Base-by-base conservation (phyloP, 2,888 invertebrate genomes). In the Notocelia uddmanniana region DNA sequence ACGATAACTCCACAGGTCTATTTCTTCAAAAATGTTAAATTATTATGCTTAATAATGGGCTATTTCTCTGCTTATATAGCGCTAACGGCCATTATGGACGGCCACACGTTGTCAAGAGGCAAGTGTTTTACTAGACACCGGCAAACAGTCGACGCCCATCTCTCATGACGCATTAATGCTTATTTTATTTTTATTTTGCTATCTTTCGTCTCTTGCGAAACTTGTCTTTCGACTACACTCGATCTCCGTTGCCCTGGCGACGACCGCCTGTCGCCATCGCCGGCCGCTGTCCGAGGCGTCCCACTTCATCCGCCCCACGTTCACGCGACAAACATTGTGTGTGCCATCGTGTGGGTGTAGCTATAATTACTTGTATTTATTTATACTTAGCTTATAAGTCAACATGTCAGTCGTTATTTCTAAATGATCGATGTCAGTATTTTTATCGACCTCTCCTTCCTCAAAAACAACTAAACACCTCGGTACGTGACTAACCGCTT, bases 371-470 rank as follows among this genome's bases (percentile, higher is more conserved):
- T 68, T 57, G 64, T 52, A 68, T 31, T 34, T 66, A 68, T 73
- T 68, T 57, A 69, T 52, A 68, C 54, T 37, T 69, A 73, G 73
- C 58, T 68, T 68, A 45, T 75, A 73, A 73, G 73, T 71, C 84
- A 78, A 82, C 88, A 86, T 89, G 89, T 85, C 89, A 84, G 31
- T 57, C 19, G 55, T 59, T 59, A 58, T 67, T 90, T 91, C 90
- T 92, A 89, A 89, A 92, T 87, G 75, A 93, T 92, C 93, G 93
- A 95, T 95, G 93, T 89, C 94, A 96, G 96, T 95, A 96, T 96
- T 95, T 96, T 96, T 95, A 96, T 96, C 95, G 96, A 96, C 95
- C 95, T 96, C 88, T 96, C 96, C 95, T 96, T 96, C 95, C 95
- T 96, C 94, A 95, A 96, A 96, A 95, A 95, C 85, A 88, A 88